Base-by-base conservation (phyloP, 2,888 invertebrate genomes). In the Biston betularia region DNA sequence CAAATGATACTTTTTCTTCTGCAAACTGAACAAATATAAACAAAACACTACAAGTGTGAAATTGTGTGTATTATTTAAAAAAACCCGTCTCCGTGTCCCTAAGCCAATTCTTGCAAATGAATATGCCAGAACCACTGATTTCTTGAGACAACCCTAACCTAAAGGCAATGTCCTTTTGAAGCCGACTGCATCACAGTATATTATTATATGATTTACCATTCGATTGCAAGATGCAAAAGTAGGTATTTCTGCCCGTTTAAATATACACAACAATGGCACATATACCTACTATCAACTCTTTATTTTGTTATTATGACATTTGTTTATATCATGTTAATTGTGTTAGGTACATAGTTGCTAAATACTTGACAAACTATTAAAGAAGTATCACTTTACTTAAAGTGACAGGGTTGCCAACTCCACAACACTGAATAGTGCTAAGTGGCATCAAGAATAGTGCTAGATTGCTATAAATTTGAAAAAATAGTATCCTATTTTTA, bases 131-230 rank as follows among this genome's bases (percentile, higher is more conserved):
- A 46, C 14, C 8, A 15, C 8, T 15, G 12, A 6, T 6, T 46
- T 4, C 6, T 33, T 12, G 33, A 6, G 49, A 34, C 62, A 84
- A 60, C 85, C 86, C 84, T 86, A 77, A 49, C 48, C 6, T 56
- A 69, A 82, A 84, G 89, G 79, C 89, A 89, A 89, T 85, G 89
- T 87, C 89, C 91, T 89, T 80, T 77, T 72, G 79, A 81, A 76
- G 81, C 76, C 73, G 77, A 82, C 75, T 84, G 82, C 82, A 83
- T 84, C 85, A 84, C 87, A 82, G 82, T 86, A 87, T n/a, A n/a
- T n/a, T n/a, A n/a, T n/a, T n/a, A n/a, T n/a, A 90, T 90, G 89
- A 90, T 88, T 92, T 90, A 90, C 86, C 84, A 81, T 82, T 55
- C 42, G 6, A 46, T 46, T 15, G 24, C 59, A 65, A 65, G 11